These are phyloP conservation scores for Echinops telfairi DNA, from an alignment of 2,113 vertebrate species.

Conservation along the genomic window DNA sequence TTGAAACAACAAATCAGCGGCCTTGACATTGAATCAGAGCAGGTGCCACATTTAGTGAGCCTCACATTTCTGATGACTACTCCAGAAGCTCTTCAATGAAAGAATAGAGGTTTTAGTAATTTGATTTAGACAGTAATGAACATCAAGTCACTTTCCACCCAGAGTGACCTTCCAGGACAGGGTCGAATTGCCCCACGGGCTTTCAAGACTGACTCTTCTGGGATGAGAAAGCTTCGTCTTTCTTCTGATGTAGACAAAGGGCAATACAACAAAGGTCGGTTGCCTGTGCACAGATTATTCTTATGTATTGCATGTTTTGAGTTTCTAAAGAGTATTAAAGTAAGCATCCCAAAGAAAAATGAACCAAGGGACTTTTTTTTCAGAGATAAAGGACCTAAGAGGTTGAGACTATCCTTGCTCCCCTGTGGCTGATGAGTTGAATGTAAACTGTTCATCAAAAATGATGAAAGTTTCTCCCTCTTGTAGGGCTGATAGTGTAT, in stretches of 20 bases:
- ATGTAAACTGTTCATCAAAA: not conserved
- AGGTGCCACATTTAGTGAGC: slow-evolving; percentile 79
- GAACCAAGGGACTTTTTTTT: not conserved
- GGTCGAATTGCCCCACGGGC: too few species aligned
- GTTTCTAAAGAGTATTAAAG: slow-evolving; percentile 54
- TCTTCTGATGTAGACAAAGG: slow-evolving; percentile 27
- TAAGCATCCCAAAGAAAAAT: not conserved
- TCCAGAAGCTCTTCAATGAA: slow-evolving; percentile 69
- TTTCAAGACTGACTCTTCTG: too few species aligned
- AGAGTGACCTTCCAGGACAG: too few species aligned
- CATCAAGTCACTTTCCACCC: too few species aligned
- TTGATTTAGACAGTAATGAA: slow-evolving; percentile 11
- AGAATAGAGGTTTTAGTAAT: slow-evolving; percentile 62
- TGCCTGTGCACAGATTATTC: slow-evolving; percentile 48
- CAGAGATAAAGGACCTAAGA: not conserved
- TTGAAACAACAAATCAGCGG: slow-evolving; percentile 78
- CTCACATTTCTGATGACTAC: slow-evolving; percentile 77
- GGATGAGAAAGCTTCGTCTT: too few species aligned
- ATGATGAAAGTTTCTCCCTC: not conserved
- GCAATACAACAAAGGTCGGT: slow-evolving; percentile 71
- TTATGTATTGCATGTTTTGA: slow-evolving; percentile 64
- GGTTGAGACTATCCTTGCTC: not conserved
- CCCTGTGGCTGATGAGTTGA: not conserved
- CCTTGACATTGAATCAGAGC: slow-evolving; percentile 84
- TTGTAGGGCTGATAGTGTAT: not conserved